Percentiles rank a stretch among this genome's conserved stretches.
Conservation (phyloP, 2,797 vertebrate genomes). For the Poliocrania exsul region DNA sequence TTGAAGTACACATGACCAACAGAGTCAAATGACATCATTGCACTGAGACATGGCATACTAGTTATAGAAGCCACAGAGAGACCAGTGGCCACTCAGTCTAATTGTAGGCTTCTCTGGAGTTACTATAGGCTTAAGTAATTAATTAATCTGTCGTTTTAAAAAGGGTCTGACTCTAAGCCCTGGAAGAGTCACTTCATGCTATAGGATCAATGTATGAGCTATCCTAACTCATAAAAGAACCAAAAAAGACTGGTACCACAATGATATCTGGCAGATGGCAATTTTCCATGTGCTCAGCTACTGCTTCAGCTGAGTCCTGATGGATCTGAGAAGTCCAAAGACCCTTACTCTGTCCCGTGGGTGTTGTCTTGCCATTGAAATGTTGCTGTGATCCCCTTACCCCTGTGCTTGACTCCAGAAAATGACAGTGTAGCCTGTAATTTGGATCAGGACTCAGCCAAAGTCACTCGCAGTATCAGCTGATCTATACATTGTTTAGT, state of each 20-base stretch:
- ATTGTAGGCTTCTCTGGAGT: background rate
- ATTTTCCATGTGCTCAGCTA: background rate
- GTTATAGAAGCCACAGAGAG: background rate
- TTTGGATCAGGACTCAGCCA: background rate
- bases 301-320: background rate
- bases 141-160: background rate
- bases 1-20: background rate
- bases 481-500: background rate
- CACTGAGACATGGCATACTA: background rate
- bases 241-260: background rate
- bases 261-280: background rate
- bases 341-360: background rate
- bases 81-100: background rate
- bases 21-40: background rate
- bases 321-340: background rate
- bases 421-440: background rate
- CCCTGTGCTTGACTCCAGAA: background rate
- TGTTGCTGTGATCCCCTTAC: background rate
- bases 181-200: background rate
- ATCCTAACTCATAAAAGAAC: background rate
- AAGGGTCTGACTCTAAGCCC: background rate
- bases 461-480: background rate
- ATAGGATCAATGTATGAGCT: background rate
- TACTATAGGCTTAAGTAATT: background rate
- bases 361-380: background rate